Base-by-base conservation (phyloP, 2,888 invertebrate species). In the Coecobrya sp. region DNA sequence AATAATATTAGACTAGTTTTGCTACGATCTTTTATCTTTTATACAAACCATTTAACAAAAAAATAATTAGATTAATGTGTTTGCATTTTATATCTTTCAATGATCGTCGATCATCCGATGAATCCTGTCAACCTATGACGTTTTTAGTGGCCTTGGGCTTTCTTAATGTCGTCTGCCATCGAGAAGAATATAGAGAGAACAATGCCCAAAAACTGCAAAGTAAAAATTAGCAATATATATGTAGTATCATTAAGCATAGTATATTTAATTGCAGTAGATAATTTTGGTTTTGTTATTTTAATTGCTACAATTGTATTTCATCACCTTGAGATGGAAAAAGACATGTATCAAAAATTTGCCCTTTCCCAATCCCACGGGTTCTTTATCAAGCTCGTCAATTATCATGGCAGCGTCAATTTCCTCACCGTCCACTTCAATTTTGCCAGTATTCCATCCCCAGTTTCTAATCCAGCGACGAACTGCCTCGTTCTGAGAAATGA, bases 161-260 rank as follows among this genome's bases (percentile, higher is more conserved):
- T n/a, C n/a, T n/a, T n/a, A n/a, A n/a, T n/a, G n/a, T n/a, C n/a
- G n/a, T n/a, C n/a, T n/a, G 70, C 70, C 13, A 70, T 30, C 0
- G 70, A 30, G n/a, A 70, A 70, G 42, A 70, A 70, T 4, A 36
- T 16, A 1, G 70, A 70, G n/a, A 27, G 30, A 70, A 70, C 70
- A 5, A 70, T 1, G 3, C 70, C 70, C 70, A 70, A 42, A 0
- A 70, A 70, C 70, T 70, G 13, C 7, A 70, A 42, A 70, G n/a
- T n/a, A n/a, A n/a, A n/a, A n/a, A n/a, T n/a, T n/a, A n/a, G n/a
- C n/a, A 30, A 8, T 13, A 70, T 0, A 42, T 13, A 70, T 5
- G 2, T 30, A 68, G 13, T 4, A 36, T 36, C n/a, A 70, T 13
- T 70, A 70, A 42, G 16, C 1, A 42, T 27, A 22, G 1, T 10